Evolutionary conservation across 2,888 invertebrate genomes (phyloP), one percentile per base, ranked within the genome.

Genomic region (Acleris literana): DNA sequence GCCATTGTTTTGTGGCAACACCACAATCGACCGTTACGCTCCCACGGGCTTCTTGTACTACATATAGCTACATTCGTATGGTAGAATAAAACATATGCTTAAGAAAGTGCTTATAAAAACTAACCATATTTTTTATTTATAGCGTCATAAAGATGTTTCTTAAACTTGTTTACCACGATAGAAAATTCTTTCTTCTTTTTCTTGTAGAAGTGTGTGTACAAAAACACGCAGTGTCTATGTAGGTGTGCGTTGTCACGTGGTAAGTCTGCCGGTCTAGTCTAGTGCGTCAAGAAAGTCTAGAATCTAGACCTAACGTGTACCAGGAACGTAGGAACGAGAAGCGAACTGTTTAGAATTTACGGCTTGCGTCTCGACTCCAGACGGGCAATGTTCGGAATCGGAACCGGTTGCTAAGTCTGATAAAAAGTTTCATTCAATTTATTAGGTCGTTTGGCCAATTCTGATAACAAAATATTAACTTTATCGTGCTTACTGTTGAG

Each of bases 201-300:
- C 39, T 11, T 39, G 39, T 13, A 13, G 39, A 39, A 39, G 39
- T 39, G 13, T 39, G 39, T 39, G 39, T 39, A 39, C 13, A 39
- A 39, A 33, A 39, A 39, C 13, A 39, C 13, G 39, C 11, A 39
- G 13, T 39, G 39, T 13, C 39, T 39, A 39, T 46, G 46, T n/a
- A 16, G 46, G 16, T n/a, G 46, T 17, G 46, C 6, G 46, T 6
- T 46, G 46, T n/a, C 46, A 46, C 46, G 46, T 39, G 39, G 3
- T 25, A 5, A 55, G 43, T 20, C 43, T 16, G 5, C 33, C 0
- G 49, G 39, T 20, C 18, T 29, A 55, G 65, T 20, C 64, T 55
- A 60, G 64, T 56, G 65, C 65, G 66, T 53, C 66, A 62, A 66
- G 66, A 66, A 61, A 66, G 66, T 66, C 66, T 66, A 66, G 62